Conservation (phyloP, 2,888 invertebrate species). For the Cephus pygmeus region DNA sequence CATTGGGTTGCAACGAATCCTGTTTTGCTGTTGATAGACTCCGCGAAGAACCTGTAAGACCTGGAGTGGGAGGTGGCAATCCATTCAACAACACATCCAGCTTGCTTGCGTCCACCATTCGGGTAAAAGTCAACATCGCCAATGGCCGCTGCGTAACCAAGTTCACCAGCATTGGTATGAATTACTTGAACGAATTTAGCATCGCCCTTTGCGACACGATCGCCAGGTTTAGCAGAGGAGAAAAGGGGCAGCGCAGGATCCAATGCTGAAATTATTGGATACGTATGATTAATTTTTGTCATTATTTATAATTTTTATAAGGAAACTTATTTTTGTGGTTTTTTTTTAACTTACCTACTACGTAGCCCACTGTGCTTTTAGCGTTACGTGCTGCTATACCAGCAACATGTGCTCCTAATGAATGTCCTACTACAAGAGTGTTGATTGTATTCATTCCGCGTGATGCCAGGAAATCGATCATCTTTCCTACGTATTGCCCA, state of each 20-base stretch:
- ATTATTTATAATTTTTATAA: neutral
- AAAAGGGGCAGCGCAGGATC: slow-evolving; percentile 52
- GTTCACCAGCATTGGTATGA: slow-evolving; percentile 45
- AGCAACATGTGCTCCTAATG: slow-evolving; percentile 55
- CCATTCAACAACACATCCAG: slow-evolving; percentile 28
- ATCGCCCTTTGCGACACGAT: slow-evolving; percentile 47
- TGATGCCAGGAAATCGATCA: slow-evolving; percentile 49
- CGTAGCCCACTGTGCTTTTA: slow-evolving; percentile 32
- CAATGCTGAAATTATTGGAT: slow-evolving; percentile 30
- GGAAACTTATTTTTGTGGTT: neutral
- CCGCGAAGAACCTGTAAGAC: slow-evolving; percentile 5
- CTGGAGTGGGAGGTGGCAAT: slow-evolving; percentile 23
- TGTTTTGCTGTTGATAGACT: slow-evolving; percentile 1
- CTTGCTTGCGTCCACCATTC: slow-evolving; percentile 46
- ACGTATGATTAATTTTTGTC: neutral
- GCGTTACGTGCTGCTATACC: slow-evolving; percentile 48
- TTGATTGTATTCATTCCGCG: slow-evolving; percentile 37
- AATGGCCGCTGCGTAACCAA: slow-evolving; percentile 39
- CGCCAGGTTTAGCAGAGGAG: slow-evolving; percentile 24
- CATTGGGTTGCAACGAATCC: neutral
- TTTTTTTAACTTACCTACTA: slow-evolving; percentile 39
- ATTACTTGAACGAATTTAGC: slow-evolving; percentile 50
- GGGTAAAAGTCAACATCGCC: slow-evolving; percentile 51
- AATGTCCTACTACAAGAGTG: slow-evolving; percentile 51
- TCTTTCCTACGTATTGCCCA: slow-evolving; percentile 35